These are phyloP conservation scores for Paramacrobiotus metropolitanus DNA, from an alignment of 1,140 invertebrate genomes.

Conservation along the genomic window DNA sequence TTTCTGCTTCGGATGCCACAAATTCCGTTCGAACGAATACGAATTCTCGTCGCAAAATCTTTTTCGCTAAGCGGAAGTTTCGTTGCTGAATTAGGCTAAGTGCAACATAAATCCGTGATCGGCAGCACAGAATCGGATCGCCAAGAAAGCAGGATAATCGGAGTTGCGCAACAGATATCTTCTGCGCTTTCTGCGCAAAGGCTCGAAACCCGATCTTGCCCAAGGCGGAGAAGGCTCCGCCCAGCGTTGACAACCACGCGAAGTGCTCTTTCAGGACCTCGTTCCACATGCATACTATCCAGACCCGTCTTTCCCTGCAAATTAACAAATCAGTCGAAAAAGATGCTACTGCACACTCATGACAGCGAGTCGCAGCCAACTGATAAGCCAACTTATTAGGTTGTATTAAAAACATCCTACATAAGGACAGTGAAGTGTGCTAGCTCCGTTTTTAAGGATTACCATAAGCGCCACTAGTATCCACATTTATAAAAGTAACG, in stretches of 20 bases:
- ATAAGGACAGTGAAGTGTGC: too few relatives aligned
- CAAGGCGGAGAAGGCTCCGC: conserved; percentile 72
- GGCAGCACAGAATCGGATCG: conserved; percentile 46
- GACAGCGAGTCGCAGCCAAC: too few relatives aligned
- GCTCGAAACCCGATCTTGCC: conserved; percentile 25
- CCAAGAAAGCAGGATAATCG: conserved; percentile 47
- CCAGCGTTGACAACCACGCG: conserved; percentile 84
- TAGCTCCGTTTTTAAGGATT: too few relatives aligned
- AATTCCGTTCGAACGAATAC: neutral
- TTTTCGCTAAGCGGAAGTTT: conserved; percentile 33
- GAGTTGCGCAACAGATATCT: conserved; percentile 58
- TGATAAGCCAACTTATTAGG: too few relatives aligned
- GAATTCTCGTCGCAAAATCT: conserved; percentile 30
- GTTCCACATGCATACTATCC: conserved; percentile 3
- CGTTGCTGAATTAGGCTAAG: conserved; percentile 61
- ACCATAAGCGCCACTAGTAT: too few relatives aligned
- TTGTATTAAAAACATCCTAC: too few relatives aligned
- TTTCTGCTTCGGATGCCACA: neutral
- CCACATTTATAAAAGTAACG: too few relatives aligned
- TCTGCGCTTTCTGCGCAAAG: conserved; percentile 52
- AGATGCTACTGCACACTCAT: too few relatives aligned
- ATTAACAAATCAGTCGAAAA: too few relatives aligned
- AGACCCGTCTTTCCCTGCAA: neutral
- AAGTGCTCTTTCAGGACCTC: conserved; percentile 18
- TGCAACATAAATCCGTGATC: conserved; percentile 60